A percentile compares a stretch with the other conserved stretches of the same genome.
These are phyloP conservation scores for Cylas formicarius DNA, from an alignment of 1,140 invertebrate genomes.

Conservation along the genomic window DNA sequence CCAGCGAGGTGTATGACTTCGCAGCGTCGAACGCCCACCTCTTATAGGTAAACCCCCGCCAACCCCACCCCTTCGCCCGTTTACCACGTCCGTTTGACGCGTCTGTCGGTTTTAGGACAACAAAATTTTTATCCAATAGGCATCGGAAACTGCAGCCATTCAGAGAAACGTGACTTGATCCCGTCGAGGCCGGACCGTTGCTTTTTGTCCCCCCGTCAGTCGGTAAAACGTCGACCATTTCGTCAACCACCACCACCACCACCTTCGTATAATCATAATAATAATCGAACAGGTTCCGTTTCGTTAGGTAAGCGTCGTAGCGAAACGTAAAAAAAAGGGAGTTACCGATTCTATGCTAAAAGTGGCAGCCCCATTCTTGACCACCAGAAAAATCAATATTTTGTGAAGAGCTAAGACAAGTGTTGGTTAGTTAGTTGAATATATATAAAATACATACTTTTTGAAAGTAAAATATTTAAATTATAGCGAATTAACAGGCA, in stretches of 20 bases:
- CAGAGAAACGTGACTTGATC: constrained; percentile 84
- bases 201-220: constrained; percentile 34
- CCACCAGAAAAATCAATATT: no score
- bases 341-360: no score
- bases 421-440: no score
- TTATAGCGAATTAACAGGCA: no score
- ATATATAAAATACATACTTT: no score
- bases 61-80: neutral
- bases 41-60: constrained; percentile 36
- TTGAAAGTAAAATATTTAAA: no score
- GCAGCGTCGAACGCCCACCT: constrained; percentile 40
- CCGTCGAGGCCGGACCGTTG: constrained; percentile 32
- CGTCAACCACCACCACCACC: constrained; percentile 16
- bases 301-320: no score
- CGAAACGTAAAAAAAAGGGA: no score
- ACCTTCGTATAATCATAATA: no score
- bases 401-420: no score
- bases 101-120: constrained; percentile 59
- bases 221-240: constrained; percentile 41
- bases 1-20: constrained; percentile 54
- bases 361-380: no score
- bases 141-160: constrained; percentile 90
- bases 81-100: neutral
- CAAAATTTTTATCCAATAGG: constrained; percentile 92
- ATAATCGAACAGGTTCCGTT: no score